phyloP scores from a whole-genome alignment of 1,140 invertebrate species.

The Lepeophtheirus salmonis region DNA sequence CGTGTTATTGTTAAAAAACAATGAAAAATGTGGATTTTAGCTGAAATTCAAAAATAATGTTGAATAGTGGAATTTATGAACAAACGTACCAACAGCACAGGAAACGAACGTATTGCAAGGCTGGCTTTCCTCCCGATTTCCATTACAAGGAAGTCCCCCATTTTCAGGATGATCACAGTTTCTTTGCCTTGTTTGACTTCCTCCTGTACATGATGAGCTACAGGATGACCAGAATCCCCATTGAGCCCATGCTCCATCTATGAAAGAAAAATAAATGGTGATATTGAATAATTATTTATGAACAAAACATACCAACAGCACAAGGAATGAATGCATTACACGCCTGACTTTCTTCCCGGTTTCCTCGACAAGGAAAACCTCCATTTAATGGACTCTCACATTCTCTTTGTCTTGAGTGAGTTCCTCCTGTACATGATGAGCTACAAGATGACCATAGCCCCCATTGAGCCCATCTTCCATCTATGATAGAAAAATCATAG shows the following conservation, averaged over 20 bases:
- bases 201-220: constrained; percentile 48
- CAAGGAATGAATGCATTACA: neutral
- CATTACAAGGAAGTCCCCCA: neutral
- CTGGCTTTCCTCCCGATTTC: neutral
- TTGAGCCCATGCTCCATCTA: constrained; percentile 46
- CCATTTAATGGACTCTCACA: neutral
- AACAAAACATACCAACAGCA: neutral
- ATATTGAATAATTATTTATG: neutral
- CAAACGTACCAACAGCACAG: neutral
- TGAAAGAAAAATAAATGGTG: neutral
- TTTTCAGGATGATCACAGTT: constrained; percentile 40
- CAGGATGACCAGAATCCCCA: constrained; percentile 64
- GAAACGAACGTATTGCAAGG: neutral
- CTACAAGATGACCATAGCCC: neutral
- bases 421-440: neutral
- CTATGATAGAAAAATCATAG: neutral
- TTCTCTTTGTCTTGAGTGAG: neutral
- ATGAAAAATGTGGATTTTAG: too few relatives aligned
- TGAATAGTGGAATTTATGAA: too few relatives aligned
- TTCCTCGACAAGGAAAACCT: neutral
- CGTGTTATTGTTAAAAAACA: too few relatives aligned
- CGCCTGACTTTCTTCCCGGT: neutral
- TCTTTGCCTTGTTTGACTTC: constrained; percentile 35
- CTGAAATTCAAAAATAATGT: too few relatives aligned
- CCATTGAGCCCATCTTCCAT: neutral